Base-by-base conservation (phyloP, 2,797 vertebrate genomes). In the Microchirus variegatus region DNA sequence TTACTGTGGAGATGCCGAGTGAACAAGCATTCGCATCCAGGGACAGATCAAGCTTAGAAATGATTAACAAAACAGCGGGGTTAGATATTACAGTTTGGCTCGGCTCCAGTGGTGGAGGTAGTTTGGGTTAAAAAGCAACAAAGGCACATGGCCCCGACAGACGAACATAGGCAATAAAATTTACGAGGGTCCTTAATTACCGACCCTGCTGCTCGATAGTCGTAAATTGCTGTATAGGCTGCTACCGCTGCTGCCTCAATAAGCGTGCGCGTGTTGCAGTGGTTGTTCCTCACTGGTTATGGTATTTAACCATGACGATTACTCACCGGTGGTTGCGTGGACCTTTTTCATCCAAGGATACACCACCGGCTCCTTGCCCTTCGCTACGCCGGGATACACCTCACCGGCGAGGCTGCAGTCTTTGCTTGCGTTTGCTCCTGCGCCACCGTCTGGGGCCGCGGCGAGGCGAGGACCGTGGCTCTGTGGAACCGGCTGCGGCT, bases 291-390 rank as follows among this genome's bases (percentile, higher is more conserved):
- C 77, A 77, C 70, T 77, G 82, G 84, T 73, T 82, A 76, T 75
- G 84, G 83, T 90, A 63, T 91, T 86, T 80, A 84, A 82, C 78
- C 74, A 73, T 84, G 79, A 77, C 83, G 77, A 89, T 87, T 92
- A 96, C 97, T 94, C 95, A 98, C 96, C 94, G 88, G 85, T 95
- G 93, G 88, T 96, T 92, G 95, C 94, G 91, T 99, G 97, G 88
- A 98, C 95, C 93, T 98, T 98, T 94, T 98, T 98, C 97, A 99
- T 99, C 97, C 97, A 98, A 36, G 97, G 97, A 77, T 99, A 98
- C 65, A 99, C 97, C 89, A 98, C 95, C 70, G 96, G 97, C 88
- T 97, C 97, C 84, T 95, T 96, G 84, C 92, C 91, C 88, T 94
- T 94, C 88, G 90, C 90, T 61, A 84, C 83, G 81, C 90, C 88